Percentiles rank a stretch among this genome's conserved stretches.
Evolutionary conservation across 2,888 invertebrate genomes (phyloP).

Genomic region (Tubulanus polymorphus): DNA sequence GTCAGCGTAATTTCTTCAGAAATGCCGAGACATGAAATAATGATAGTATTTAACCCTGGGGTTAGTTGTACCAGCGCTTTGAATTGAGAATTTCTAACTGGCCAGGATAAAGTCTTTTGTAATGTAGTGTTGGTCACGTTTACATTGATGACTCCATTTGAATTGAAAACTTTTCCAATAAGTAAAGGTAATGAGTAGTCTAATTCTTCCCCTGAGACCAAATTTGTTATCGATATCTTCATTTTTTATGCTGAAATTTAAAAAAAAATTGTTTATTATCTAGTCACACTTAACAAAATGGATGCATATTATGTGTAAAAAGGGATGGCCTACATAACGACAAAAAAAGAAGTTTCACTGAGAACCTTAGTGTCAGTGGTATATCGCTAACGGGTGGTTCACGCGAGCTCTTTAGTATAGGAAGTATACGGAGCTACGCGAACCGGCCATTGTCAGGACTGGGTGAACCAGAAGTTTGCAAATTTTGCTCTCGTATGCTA

Average conservation of each 20-base stretch:
- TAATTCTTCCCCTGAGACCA: slow-evolving; percentile 33
- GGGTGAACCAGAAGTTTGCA: no score
- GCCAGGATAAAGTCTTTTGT: slow-evolving; percentile 56
- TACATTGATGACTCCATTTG: slow-evolving; percentile 34
- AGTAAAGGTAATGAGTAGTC: slow-evolving; percentile 39
- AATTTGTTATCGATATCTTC: slow-evolving; percentile 41
- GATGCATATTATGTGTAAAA: no score
- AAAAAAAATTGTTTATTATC: no score
- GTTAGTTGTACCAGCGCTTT: slow-evolving; percentile 66
- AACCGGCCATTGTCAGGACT: no score
- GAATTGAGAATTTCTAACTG: slow-evolving; percentile 65
- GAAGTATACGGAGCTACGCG: no score
- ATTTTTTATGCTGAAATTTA: slow-evolving; percentile 25
- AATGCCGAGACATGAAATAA: slow-evolving; percentile 56
- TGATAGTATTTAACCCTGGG: slow-evolving; percentile 64
- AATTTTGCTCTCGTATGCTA: no score
- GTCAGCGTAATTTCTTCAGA: slow-evolving; percentile 29
- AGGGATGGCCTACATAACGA: no score
- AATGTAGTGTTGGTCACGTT: slow-evolving; percentile 23
- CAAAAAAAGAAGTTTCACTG: no score
- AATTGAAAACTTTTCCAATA: slow-evolving; percentile 38
- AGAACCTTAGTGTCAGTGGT: no score
- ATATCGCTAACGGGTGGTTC: no score
- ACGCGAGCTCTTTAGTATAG: no score
- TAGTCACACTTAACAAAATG: no score